Percentiles rank a stretch among this genome's conserved stretches.
These are phyloP conservation scores for Phyllotreta cruciferae DNA, from an alignment of 2,888 invertebrate species.

Conservation along the genomic window DNA sequence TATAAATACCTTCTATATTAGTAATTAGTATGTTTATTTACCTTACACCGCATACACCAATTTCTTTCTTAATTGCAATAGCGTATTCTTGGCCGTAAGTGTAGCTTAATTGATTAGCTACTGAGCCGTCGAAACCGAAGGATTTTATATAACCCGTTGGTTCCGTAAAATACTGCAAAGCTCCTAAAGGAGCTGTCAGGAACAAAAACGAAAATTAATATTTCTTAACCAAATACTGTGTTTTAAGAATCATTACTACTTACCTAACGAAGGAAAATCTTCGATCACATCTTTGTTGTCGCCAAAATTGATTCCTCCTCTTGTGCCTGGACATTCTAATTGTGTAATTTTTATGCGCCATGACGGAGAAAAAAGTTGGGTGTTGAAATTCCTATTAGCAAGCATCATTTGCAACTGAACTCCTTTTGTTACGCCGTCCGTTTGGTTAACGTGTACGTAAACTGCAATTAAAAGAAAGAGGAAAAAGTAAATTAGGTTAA, in stretches of 20 bases:
- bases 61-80: conserved; percentile 67
- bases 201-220: conserved; percentile 12
- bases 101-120: conserved; percentile 58
- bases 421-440: conserved; percentile 40
- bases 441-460: conserved; percentile 49
- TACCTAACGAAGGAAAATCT: conserved; percentile 49
- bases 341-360: conserved; percentile 57
- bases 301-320: conserved; percentile 38
- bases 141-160: conserved; percentile 65
- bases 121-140: conserved; percentile 64
- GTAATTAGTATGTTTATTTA: conserved; percentile 22
- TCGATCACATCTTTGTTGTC: conserved; percentile 41
- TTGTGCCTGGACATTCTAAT: conserved; percentile 53
- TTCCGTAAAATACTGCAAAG: conserved; percentile 71
- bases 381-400: conserved; percentile 60
- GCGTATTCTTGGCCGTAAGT: conserved; percentile 67
- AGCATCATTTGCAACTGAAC: conserved; percentile 46
- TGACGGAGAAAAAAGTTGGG: conserved; percentile 39
- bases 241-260: conserved; percentile 31
- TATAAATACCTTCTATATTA: not conserved
- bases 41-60: conserved; percentile 49
- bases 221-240: conserved; percentile 36
- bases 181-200: conserved; percentile 68
- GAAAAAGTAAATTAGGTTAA: conserved; percentile 2
- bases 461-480: conserved; percentile 37